A percentile compares a stretch with the other conserved stretches of the same genome.
Conservation (phyloP, 2,797 vertebrate genomes). For the Lepilemur septentrionalis region DNA sequence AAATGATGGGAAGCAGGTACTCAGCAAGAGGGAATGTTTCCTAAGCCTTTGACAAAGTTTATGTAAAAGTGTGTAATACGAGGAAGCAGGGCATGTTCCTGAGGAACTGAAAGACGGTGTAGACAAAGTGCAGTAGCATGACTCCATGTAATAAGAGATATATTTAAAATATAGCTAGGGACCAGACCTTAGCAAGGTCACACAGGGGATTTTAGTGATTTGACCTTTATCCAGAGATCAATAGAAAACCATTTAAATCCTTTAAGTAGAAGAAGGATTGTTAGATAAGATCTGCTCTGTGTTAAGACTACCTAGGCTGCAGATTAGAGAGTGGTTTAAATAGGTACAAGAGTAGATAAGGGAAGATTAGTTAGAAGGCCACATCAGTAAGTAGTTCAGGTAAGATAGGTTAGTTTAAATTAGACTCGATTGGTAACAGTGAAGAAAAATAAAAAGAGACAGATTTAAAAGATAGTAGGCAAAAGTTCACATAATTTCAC, state of each 20-base stretch:
- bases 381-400: background rate
- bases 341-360: background rate
- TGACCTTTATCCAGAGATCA: background rate
- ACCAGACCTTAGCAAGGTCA: background rate
- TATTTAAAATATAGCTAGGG: background rate
- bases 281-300: background rate
- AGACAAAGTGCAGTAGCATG: background rate
- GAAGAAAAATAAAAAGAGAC: background rate
- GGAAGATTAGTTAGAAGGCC: background rate
- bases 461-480: background rate
- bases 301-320: background rate
- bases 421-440: background rate
- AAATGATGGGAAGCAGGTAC: background rate
- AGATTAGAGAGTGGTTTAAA: background rate
- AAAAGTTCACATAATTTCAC: background rate
- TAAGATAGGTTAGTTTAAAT: background rate
- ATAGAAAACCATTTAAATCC: background rate
- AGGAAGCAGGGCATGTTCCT: background rate
- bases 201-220: background rate
- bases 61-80: background rate
- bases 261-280: background rate
- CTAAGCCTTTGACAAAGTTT: background rate
- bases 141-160: fast-evolving
- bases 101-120: background rate
- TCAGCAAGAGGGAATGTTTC: background rate